A percentile compares a stretch with the other conserved stretches of the same genome.
phyloP scores from a whole-genome alignment of 2,888 invertebrate species.

The Conchocele bisecta region DNA sequence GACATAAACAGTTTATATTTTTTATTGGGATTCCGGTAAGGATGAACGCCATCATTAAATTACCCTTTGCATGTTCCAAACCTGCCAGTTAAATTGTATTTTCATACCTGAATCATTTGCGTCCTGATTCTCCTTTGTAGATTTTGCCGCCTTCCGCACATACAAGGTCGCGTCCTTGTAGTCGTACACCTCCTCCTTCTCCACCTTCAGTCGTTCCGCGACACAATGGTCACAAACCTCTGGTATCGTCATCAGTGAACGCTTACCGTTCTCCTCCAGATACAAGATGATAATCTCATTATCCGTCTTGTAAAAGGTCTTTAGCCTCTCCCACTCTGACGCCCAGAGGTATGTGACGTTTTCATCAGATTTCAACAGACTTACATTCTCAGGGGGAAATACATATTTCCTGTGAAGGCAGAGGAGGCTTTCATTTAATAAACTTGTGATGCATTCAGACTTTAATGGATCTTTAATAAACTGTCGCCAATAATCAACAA shows the following conservation, averaged over 20 bases:
- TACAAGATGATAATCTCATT: slow-evolving; percentile 64
- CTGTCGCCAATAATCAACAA: slow-evolving; percentile 83
- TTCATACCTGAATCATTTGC: slow-evolving; percentile 29
- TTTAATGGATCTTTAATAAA: slow-evolving; percentile 81
- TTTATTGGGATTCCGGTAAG: too few species aligned
- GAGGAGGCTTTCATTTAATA: slow-evolving; percentile 72
- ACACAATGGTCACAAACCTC: slow-evolving; percentile 78
- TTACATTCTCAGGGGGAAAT: slow-evolving; percentile 67
- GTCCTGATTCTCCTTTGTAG: slow-evolving; percentile 31
- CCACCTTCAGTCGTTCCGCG: slow-evolving; percentile 66
- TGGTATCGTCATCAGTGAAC: slow-evolving; percentile 53
- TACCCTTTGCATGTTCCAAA: too few species aligned
- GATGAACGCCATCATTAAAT: too few species aligned
- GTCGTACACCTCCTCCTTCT: slow-evolving; percentile 72
- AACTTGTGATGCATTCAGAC: slow-evolving; percentile 62
- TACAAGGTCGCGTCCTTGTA: slow-evolving; percentile 76
- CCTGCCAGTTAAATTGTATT: too few species aligned
- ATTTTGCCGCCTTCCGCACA: slow-evolving; percentile 62
- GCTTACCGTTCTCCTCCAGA: slow-evolving; percentile 56
- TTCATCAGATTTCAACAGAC: slow-evolving; percentile 43
- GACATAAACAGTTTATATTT: too few species aligned
- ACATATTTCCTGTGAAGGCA: slow-evolving; percentile 78
- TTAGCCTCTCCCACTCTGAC: slow-evolving; percentile 72
- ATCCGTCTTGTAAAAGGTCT: slow-evolving; percentile 67
- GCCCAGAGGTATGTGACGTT: slow-evolving; percentile 68